Percentiles rank a stretch among this genome's conserved stretches.
Evolutionary conservation across 2,113 vertebrate species (phyloP).

Genomic region (Cyrtonyx montezumae): DNA sequence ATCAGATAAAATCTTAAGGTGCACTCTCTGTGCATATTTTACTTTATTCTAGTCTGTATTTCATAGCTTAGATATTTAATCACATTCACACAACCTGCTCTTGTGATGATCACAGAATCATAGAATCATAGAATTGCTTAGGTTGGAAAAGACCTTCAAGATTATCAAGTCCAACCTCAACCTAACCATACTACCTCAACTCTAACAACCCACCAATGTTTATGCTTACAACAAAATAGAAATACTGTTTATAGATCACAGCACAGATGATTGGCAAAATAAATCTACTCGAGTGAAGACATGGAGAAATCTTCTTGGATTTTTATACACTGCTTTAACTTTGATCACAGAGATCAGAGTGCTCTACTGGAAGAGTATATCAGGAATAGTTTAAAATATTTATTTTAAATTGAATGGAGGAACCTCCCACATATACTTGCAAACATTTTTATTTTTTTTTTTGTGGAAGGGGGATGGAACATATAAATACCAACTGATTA

Average conservation of each 20-base stretch:
- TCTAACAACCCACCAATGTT: background rate
- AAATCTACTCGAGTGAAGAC: background rate
- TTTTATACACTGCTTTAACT: constrained; percentile 28
- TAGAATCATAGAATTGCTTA: no score
- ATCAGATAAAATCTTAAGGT: constrained; percentile 5
- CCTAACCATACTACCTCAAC: no score
- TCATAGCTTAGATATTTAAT: background rate
- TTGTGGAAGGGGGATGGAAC: background rate
- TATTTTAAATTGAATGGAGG: constrained; percentile 10
- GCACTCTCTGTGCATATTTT: background rate
- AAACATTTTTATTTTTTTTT: constrained; percentile 22
- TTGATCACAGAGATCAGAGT: constrained; percentile 66
- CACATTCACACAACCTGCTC: background rate
- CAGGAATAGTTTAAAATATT: constrained; percentile 53
- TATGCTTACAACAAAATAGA: constrained; percentile 20
- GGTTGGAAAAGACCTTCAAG: no score
- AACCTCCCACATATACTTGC: background rate
- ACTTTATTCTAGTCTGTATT: background rate
- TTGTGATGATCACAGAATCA: background rate
- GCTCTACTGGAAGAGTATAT: constrained; percentile 14
- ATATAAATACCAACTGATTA: constrained; percentile 47
- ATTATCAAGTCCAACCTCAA: no score
- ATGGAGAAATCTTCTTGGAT: background rate
- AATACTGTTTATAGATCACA: constrained; percentile 39
- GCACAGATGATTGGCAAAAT: background rate